Conservation (phyloP, 2,888 invertebrate genomes). For the Trichopria drosophilae region DNA sequence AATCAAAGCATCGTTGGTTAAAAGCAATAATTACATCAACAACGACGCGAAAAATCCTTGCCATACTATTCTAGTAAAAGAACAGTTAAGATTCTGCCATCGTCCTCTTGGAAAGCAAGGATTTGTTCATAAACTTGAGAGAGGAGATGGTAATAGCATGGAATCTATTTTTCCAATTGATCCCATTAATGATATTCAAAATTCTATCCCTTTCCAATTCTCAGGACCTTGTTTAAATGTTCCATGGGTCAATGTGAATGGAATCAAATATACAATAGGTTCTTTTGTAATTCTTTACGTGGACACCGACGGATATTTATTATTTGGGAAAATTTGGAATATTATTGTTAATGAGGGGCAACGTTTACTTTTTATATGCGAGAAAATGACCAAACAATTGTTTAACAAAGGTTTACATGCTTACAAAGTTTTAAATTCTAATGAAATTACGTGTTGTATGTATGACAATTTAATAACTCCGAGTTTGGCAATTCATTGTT, state of each 20-base stretch:
- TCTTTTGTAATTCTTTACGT: neutral
- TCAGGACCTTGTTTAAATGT: too few species aligned
- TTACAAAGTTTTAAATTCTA: too few species aligned
- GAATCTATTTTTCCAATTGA: neutral
- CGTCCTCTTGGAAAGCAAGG: constrained; percentile 1
- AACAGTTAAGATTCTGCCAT: constrained; percentile 2
- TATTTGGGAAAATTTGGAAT: too few species aligned
- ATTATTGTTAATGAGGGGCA: too few species aligned
- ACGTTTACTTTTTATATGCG: too few species aligned
- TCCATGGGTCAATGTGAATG: neutral
- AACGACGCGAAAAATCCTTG: neutral
- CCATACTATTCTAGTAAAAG: constrained; percentile 3
- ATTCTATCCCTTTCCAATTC: neutral
- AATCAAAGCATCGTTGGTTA: neutral
- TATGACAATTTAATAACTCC: too few species aligned
- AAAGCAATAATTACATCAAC: neutral
- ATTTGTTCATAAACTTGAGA: neutral
- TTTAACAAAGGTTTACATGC: too few species aligned
- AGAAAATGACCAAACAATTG: too few species aligned
- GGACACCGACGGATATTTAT: too few species aligned
- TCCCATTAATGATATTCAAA: neutral
- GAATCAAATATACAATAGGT: neutral
- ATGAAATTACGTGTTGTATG: too few species aligned
- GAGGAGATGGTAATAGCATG: neutral
- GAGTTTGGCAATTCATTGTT: too few species aligned